Evolutionary conservation across 2,888 invertebrate species (phyloP), one percentile per base, ranked within the genome.

Genomic region (Synergus umbraculus): DNA sequence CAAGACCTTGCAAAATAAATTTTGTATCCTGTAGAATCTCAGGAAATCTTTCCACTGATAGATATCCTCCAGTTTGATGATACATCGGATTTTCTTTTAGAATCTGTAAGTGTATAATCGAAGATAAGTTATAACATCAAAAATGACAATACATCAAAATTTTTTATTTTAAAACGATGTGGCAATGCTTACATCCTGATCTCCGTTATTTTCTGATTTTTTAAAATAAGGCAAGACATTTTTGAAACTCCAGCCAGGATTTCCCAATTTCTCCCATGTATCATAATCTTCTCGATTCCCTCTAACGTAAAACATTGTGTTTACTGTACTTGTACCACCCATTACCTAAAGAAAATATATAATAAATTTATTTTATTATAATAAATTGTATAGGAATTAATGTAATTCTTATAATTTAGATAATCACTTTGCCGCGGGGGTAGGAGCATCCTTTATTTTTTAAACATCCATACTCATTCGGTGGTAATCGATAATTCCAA

Each of bases 221-320:
- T 94, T 94, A 86, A 97, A 98, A 89, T 96, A 97, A 4, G 95
- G 94, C 29, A 97, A 88, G 0, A 97, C 93, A 79, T 96, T 95
- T 0, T 93, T 88, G 89, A 95, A 97, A 78, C 95, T 94, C 97
- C 97, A 98, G 0, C 97, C 97, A 1, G 92, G 90, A 88, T 97
- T 97, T 0, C 97, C 97, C 8, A 95, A 93, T 44, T 92, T 92
- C 15, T 94, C 95, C 97, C 97, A 98, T 77, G 94, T 93, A 89
- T 98, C 96, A 89, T 96, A 98, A 92, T 98, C 97, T 67, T 93
- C 93, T n/a, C 95, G 95, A 87, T 97, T 96, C 0, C 97, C 97
- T 73, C 97, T 93, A 0, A 96, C 95, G 90, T 97, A 97, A 1
- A 97, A 92, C 95, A 97, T 95, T 88, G 95, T 97, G 92, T 97